Conservation (phyloP, 2,113 vertebrate species). For the Rhagologus leucostigma region DNA sequence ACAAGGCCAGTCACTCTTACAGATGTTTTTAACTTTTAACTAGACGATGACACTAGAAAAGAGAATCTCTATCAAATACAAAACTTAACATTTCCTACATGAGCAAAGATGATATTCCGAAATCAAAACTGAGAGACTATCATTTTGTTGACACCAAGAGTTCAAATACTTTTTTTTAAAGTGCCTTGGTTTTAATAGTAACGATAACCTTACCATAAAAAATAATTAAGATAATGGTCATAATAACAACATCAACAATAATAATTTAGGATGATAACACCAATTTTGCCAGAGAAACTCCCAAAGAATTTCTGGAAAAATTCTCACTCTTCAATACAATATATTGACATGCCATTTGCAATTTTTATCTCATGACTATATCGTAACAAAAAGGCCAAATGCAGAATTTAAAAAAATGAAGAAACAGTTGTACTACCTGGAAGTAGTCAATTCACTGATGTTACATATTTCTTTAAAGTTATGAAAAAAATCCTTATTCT, state of each 20-base stretch:
- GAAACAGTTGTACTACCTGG: background rate
- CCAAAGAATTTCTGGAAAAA: background rate
- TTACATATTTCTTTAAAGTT: background rate
- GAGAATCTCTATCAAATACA: background rate
- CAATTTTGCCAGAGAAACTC: background rate
- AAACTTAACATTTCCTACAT: background rate
- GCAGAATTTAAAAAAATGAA: background rate
- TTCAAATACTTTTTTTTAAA: background rate
- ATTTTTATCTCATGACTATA: background rate
- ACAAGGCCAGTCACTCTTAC: background rate
- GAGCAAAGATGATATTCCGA: background rate
- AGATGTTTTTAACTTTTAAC: background rate
- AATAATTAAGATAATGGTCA: background rate
- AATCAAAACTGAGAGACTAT: background rate
- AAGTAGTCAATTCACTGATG: background rate
- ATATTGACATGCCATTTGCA: background rate
- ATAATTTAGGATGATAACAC: background rate
- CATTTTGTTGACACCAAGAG: background rate
- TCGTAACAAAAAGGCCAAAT: background rate
- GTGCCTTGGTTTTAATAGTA: background rate
- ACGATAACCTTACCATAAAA: background rate
- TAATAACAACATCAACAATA: background rate
- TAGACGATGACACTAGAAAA: background rate
- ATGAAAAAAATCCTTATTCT: rapidly evolving
- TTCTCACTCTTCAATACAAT: background rate